Evolutionary conservation across 1,140 invertebrate species (phyloP).

Genomic region (Phocides pigmalion): DNA sequence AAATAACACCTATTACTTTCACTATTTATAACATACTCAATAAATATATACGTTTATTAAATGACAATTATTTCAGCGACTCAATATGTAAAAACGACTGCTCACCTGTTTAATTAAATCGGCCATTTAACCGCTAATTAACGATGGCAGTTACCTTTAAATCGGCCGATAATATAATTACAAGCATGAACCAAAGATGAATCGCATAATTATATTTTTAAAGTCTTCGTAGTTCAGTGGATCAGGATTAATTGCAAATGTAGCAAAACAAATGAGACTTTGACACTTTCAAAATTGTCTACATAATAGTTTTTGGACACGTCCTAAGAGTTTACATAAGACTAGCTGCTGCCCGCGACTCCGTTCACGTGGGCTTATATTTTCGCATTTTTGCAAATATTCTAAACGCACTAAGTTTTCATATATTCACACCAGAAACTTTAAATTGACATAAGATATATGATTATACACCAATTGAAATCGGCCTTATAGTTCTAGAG

Average conservation of each 20-base stretch:
- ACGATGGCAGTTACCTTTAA: constrained; percentile 14
- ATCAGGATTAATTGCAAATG: neutral
- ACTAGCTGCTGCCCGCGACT: too few species aligned
- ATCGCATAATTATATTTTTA: constrained; percentile 16
- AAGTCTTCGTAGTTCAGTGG: neutral
- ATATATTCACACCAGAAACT: too few species aligned
- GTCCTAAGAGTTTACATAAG: too few species aligned
- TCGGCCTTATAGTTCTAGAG: too few species aligned
- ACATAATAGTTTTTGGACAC: too few species aligned
- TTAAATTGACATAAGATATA: too few species aligned
- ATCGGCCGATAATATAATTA: constrained; percentile 11
- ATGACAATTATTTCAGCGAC: constrained; percentile 13
- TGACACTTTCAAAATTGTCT: too few species aligned
- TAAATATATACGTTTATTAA: constrained; percentile 4
- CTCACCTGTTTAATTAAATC: constrained; percentile 7
- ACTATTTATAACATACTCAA: neutral
- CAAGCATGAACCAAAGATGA: neutral
- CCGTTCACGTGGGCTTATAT: too few species aligned
- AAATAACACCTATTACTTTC: too few species aligned
- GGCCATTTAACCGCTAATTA: constrained; percentile 22
- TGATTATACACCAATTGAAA: too few species aligned
- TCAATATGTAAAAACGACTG: neutral
- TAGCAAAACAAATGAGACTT: neutral
- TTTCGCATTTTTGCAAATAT: too few species aligned
- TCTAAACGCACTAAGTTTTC: too few species aligned